Conservation (phyloP, 2,797 vertebrate species). For the Remorina albescens region DNA sequence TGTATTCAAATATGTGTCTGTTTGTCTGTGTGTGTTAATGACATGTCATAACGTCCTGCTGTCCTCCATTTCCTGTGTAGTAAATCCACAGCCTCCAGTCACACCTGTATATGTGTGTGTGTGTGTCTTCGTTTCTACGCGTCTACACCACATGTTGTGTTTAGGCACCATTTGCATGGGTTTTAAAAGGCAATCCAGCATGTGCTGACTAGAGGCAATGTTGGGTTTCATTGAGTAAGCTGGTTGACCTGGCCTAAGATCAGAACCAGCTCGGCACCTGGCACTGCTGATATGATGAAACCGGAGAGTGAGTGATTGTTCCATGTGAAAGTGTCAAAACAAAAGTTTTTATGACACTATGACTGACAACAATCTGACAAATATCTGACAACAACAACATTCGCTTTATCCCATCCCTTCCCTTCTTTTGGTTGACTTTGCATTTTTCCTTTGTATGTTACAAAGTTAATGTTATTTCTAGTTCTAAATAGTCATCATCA, state of each 20-base stretch:
- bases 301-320: too few species aligned
- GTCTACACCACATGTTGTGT: slow-evolving; percentile 17
- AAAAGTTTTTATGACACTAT: too few species aligned
- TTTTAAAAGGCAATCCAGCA: slow-evolving; percentile 43
- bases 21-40: slow-evolving; percentile 45
- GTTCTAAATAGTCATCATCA: neutral
- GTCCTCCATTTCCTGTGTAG: slow-evolving; percentile 58
- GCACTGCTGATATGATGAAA: too few species aligned
- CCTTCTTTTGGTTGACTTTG: neutral
- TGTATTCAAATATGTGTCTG: too few species aligned
- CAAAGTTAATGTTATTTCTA: neutral
- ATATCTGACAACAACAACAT: too few species aligned
- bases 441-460: neutral
- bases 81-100: slow-evolving; percentile 61
- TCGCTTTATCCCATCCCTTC: too few species aligned
- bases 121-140: slow-evolving; percentile 14
- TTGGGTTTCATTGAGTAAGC: neutral
- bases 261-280: neutral
- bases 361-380: too few species aligned
- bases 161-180: slow-evolving; percentile 46
- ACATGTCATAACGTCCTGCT: slow-evolving; percentile 55
- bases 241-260: neutral
- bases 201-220: slow-evolving; percentile 18
- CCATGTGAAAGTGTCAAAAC: too few species aligned
- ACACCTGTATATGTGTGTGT: slow-evolving; percentile 48